Evolutionary conservation across 2,888 invertebrate species (phyloP), one percentile per base, ranked within the genome.

Genomic region (Caenorhabditis sp.): DNA sequence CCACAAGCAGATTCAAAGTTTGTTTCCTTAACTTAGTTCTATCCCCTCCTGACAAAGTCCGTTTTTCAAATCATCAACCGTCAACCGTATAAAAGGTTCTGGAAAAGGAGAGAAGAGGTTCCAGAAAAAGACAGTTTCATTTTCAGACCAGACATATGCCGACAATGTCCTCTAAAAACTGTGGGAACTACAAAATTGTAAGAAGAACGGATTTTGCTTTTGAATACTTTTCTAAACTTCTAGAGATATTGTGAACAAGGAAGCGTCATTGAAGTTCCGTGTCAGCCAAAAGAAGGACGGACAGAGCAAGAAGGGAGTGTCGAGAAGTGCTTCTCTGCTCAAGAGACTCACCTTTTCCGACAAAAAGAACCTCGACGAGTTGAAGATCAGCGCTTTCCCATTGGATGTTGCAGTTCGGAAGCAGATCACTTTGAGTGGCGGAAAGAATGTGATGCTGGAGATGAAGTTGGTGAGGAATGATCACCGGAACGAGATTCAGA

Each of bases 401-500:
- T 26, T 80, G 61, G 80, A 80, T 51, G 37, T 50, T 13, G 50
- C 67, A 0, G 62, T 72, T 9, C 18, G 74, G 44, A 80, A 80
- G 44, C 51, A 62, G 20, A 69, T 80, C 3, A 74, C 56, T 69
- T 35, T 80, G 47, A 65, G 69, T 1, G 5, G 20, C 2, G 80
- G 80, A 20, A 80, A 69, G 28, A 56, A 24, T n/a, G 56, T 58
- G 53, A 18, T 72, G 26, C 37, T 82, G 24, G 85, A 85, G 24
- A 65, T 85, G 58, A 81, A 61, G 44, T 13, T 85, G 26, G 20
- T 68, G 2, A 40, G 69, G 20, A 83, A 82, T 50, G 81, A 78
- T 28, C 62, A 71, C 22, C 18, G 79, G 13, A 22, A 47, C 4
- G 35, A 67, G 6, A 77, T 83, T 40, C 61, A 71, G 13, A 18